Conservation (phyloP, 2,113 vertebrate genomes). For the Philantomba maxwellii region DNA sequence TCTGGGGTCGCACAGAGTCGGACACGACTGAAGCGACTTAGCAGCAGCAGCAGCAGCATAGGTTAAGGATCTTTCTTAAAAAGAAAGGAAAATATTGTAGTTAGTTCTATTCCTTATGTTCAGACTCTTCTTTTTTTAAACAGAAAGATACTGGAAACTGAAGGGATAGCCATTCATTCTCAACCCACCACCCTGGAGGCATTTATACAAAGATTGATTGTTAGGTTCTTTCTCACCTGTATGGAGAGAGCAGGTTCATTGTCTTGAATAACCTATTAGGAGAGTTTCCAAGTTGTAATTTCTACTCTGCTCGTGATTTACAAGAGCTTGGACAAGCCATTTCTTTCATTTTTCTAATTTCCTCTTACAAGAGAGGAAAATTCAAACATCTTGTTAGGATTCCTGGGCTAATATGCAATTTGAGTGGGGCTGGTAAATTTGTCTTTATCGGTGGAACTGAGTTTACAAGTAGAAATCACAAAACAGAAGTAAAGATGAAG, state of each 20-base stretch:
- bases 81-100: neutral
- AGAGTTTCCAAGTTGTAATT: neutral
- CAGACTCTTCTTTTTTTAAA: neutral
- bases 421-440: neutral
- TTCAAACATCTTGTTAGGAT: neutral
- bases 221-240: neutral
- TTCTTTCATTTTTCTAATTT: neutral
- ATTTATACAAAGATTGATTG: neutral
- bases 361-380: neutral
- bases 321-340: neutral
- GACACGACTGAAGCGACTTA: too few relatives aligned
- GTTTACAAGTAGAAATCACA: neutral
- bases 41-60: too few relatives aligned
- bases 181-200: neutral
- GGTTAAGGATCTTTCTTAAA: neutral
- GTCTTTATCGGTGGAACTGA: neutral
- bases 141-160: neutral
- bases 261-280: neutral
- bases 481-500: neutral
- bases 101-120: neutral
- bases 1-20: too few relatives aligned
- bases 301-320: neutral
- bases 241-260: neutral
- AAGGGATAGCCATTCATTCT: neutral
- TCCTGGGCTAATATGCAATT: neutral